Evolutionary conservation across 2,113 vertebrate genomes (phyloP).

Genomic region (Cichladusa arquata): DNA sequence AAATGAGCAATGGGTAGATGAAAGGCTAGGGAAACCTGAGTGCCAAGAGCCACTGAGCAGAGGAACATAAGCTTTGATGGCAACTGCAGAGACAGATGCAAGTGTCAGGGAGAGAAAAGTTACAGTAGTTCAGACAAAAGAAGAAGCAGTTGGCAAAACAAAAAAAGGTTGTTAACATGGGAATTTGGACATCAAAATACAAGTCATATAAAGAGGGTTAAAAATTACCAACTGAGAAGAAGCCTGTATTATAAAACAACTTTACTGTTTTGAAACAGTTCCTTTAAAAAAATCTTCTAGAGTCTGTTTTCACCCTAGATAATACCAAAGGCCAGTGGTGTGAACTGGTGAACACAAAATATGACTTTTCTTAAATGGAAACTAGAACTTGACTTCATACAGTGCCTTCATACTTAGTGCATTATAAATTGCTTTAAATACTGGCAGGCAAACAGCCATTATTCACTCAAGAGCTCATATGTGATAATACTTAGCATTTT

Average conservation of each 20-base stretch:
- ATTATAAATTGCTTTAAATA: conserved; percentile 38
- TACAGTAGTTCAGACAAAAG: background rate
- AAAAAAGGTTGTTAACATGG: background rate
- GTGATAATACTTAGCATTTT: conserved; percentile 61
- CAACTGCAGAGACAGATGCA: background rate
- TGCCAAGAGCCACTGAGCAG: background rate
- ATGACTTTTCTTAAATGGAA: background rate
- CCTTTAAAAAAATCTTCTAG: background rate
- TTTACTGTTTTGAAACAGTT: background rate
- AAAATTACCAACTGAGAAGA: background rate
- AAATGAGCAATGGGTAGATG: accelerated
- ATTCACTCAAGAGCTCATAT: conserved; percentile 41
- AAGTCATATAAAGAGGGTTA: background rate
- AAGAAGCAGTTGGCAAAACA: background rate
- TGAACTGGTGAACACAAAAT: background rate
- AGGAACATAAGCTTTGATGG: background rate
- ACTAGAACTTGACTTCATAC: background rate
- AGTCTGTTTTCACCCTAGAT: background rate
- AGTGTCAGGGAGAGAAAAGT: background rate
- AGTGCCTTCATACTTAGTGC: background rate
- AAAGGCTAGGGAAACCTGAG: background rate
- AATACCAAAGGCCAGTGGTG: background rate
- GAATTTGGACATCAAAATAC: background rate
- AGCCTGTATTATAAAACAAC: background rate
- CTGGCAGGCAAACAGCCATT: conserved; percentile 44